Evolutionary conservation across 2,888 invertebrate species (phyloP).

Genomic region (Callimorpha dominula): DNA sequence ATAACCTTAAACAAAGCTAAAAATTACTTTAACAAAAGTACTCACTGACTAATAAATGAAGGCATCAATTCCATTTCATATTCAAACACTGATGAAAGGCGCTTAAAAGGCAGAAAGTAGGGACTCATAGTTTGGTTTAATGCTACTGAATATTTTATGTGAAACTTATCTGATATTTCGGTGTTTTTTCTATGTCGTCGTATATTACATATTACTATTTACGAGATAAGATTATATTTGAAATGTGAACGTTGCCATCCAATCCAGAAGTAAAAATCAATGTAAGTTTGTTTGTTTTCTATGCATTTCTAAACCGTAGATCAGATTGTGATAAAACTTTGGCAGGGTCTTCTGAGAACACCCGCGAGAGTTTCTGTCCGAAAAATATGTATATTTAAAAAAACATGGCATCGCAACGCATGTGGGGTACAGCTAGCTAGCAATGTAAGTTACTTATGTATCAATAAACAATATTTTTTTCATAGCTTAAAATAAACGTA

Average conservation of each 20-base stretch:
- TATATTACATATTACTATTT: background rate
- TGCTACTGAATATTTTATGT: constrained; percentile 1
- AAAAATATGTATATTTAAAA: too few species aligned
- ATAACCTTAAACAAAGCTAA: background rate
- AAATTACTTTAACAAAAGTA: background rate
- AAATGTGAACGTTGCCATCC: background rate
- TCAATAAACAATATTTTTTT: too few species aligned
- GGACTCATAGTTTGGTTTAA: background rate
- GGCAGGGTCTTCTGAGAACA: too few species aligned
- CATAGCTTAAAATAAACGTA: too few species aligned
- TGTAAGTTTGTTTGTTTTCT: too few species aligned
- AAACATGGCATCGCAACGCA: too few species aligned
- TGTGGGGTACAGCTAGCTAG: too few species aligned
- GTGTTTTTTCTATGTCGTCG: background rate
- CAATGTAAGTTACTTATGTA: too few species aligned
- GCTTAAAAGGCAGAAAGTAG: background rate
- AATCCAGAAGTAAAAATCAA: too few species aligned
- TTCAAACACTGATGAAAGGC: background rate
- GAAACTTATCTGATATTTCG: background rate
- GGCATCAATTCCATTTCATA: background rate
- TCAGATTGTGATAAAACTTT: too few species aligned
- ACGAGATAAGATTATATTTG: background rate
- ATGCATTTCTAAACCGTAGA: too few species aligned
- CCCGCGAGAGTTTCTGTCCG: too few species aligned
- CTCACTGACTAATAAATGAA: background rate